These are phyloP conservation scores for Chelonoidis abingdonii DNA, from an alignment of 2,113 vertebrate genomes.

Conservation along the genomic window DNA sequence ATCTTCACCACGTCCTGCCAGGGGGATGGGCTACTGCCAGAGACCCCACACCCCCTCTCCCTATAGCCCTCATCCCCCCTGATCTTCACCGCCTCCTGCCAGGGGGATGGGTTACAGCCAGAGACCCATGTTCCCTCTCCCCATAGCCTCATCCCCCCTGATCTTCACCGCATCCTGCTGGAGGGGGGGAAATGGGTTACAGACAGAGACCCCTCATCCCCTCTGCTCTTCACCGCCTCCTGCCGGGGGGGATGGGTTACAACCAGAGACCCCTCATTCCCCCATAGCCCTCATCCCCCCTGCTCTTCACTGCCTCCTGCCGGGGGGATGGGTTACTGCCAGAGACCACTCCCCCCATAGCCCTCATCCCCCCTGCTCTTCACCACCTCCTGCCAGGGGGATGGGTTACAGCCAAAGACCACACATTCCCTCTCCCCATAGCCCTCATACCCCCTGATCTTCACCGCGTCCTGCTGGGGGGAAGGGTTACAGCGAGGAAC, in stretches of 20 bases:
- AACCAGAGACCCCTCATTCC: not conserved
- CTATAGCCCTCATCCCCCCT: no score
- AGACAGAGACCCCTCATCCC: no score
- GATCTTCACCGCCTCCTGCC: no score
- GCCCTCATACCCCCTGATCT: conserved; percentile 82
- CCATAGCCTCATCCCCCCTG: no score
- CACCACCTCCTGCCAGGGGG: conserved; percentile 72
- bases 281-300: conserved; percentile 63
- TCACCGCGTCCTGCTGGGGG: conserved; percentile 77
- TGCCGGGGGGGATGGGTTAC: not conserved
- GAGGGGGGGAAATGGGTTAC: no score
- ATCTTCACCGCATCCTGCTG: no score
- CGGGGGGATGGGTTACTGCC: not conserved
- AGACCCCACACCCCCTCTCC: no score
- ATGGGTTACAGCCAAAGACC: not conserved
- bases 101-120: no score
- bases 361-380: conserved; percentile 84
- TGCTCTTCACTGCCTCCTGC: conserved; percentile 87
- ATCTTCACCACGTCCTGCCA: no score
- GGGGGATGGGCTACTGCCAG: no score
- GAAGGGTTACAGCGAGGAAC: not conserved
- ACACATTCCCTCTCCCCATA: not conserved
- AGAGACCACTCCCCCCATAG: conserved; percentile 44
- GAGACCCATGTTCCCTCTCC: no score
- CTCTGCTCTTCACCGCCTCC: conserved; percentile 85